Evolutionary conservation across 2,113 vertebrate species (phyloP).

Genomic region (Paramisgurnus dabryanus): DNA sequence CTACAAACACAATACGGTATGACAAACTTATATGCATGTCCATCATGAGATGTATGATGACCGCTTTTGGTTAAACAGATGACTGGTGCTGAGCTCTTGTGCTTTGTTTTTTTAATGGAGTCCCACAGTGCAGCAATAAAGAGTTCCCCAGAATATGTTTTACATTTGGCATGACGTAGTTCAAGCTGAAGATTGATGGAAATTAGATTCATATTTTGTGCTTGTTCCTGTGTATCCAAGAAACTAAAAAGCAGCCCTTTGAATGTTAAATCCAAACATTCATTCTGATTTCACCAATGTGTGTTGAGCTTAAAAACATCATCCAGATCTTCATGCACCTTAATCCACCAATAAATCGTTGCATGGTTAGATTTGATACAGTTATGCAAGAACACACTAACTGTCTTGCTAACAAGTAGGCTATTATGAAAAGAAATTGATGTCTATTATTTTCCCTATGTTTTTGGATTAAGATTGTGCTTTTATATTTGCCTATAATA

Average conservation of each 20-base stretch:
- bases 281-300: background rate
- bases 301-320: background rate
- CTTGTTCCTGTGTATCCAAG: background rate
- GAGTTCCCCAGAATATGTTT: background rate
- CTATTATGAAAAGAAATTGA: background rate
- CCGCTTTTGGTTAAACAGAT: background rate
- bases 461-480: background rate
- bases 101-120: conserved; percentile 10
- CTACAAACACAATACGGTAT: too few species aligned
- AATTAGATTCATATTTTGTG: background rate
- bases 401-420: background rate
- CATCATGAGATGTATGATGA: conserved; percentile 4
- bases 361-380: background rate
- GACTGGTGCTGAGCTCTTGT: conserved; percentile 7
- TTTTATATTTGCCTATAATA: background rate
- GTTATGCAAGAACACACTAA: background rate
- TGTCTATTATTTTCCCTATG: background rate
- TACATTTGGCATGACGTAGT: conserved; percentile 4
- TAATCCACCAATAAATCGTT: background rate
- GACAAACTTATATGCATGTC: background rate
- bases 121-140: background rate
- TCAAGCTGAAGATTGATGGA: background rate
- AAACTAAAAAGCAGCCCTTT: background rate
- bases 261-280: background rate
- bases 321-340: background rate